Evolutionary conservation across 2,888 invertebrate species (phyloP), one percentile per base, ranked within the genome.

Genomic region (Bimastos eiseni): DNA sequence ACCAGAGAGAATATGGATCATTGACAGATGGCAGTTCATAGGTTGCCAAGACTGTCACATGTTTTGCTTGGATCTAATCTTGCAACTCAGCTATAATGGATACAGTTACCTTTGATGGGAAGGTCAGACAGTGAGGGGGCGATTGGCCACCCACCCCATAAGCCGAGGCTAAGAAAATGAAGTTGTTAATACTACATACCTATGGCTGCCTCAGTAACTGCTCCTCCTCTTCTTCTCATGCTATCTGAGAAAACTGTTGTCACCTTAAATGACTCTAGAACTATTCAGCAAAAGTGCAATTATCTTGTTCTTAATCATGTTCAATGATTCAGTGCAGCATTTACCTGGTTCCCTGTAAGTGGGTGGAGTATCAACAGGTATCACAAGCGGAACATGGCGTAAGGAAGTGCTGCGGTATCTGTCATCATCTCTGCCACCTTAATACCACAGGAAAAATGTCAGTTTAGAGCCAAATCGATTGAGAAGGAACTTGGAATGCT

Each of bases 321-420:
- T 88, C 88, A 24, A 37, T 34, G 24, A 37, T 37, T 38, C 88
- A 8, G 88, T 36, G 30, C 21, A 33, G 37, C 38, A 38, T 38
- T 34, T 89, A 37, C 96, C 96, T 97, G 96, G 96, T 96, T 96
- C 96, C 95, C 96, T 96, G 91, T 96, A 95, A 1, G 91, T 91
- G 91, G 96, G 96, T 17, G 93, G 93, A 94, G 96, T 96, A 93
- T 97, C 97, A 93, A 96, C 96, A 91, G 97, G 96, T 93, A 97
- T 96, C 94, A 96, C 96, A 94, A 97, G 96, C 92, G 97, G 96
- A 95, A 97, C 97, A 93, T 96, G 96, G 88, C 93, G 93, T 91
- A 93, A 93, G 91, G 91, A 91, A 34, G 89, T 33, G 33, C 91
- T 49, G 19, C 90, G 83, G 44, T 91, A 92, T 44, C 92, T 90